Percentiles rank a stretch among this genome's conserved stretches.
Conservation (phyloP, 2,113 vertebrate genomes). For the Ictalurus furcatus region DNA sequence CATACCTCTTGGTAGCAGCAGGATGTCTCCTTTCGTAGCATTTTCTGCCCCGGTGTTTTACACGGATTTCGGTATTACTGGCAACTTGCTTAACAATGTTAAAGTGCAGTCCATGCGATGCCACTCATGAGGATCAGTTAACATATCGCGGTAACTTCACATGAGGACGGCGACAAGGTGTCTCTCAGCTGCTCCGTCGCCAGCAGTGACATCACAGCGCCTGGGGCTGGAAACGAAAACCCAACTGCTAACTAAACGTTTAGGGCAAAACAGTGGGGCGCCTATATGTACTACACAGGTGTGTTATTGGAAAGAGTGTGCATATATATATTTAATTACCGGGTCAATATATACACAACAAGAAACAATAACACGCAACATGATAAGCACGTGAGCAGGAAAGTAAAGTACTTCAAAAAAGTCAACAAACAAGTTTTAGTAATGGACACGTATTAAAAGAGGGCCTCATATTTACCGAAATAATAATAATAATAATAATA, state of each 20-base stretch:
- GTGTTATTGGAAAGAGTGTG: background rate
- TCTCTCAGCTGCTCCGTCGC: background rate
- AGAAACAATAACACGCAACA: too few relatives aligned
- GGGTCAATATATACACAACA: background rate
- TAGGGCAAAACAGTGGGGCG: background rate
- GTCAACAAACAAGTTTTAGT: background rate
- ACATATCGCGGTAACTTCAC: background rate
- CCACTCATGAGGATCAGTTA: background rate
- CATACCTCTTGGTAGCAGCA: slow-evolving; percentile 85
- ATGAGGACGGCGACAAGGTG: background rate
- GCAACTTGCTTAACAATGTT: background rate
- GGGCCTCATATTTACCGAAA: background rate
- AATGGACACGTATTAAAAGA: background rate
- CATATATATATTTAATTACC: background rate
- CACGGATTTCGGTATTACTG: slow-evolving; percentile 1
- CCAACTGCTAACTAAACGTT: background rate
- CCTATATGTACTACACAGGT: too few relatives aligned
- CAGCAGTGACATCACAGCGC: slow-evolving; percentile 40
- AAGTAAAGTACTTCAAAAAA: background rate
- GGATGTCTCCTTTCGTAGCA: slow-evolving; percentile 75
- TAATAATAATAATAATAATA: background rate
- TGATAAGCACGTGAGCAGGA: background rate
- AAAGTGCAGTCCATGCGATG: background rate
- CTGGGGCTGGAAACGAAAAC: too few relatives aligned
- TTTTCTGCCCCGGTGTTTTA: slow-evolving; percentile 56